Evolutionary conservation across 1,140 invertebrate species (phyloP), one percentile per base, ranked within the genome.

Genomic region (Doryteuthis pealeii): DNA sequence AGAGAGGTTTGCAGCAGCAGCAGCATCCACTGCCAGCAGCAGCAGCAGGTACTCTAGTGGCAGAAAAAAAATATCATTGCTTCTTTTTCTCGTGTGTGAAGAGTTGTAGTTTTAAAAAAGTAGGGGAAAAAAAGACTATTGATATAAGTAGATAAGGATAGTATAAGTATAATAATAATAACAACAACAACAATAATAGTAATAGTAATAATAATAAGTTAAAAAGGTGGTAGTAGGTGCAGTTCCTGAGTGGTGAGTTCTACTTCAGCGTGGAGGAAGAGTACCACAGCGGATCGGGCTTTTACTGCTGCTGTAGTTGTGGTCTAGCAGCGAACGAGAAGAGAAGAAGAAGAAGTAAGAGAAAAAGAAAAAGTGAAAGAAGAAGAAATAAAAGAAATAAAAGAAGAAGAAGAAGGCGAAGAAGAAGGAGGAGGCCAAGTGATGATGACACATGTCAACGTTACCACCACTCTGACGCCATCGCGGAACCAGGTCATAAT

Each of bases 401-500:
- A 49, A 49, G 45, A 49, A 49, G 12, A 49, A 49, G 45, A 1
- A 49, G 45, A 15, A 1, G 1, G 12, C 1, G 1, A 15, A 49
- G 45, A 15, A 49, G 22, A 15, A 49, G 45, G 12, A 49, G 22
- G 45, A 49, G 26, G 18, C 54, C 12, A 22, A 62, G 54, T 12
- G 54, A 62, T 62, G 54, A 62, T 62, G 54, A 62, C 54, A 62
- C 54, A 62, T 62, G 54, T 62, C 54, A 62, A 62, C 18, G 26
- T 28, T 28, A 22, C 54, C 54, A 62, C 54, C 54, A 62, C 54
- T n/a, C 54, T 62, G 54, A 62, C 26, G 54, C 54, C 54, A 62
- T 62, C 54, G 18, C 26, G 54, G 54, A 62, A 62, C 54, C 54
- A 62, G 54, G 54, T 62, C 54, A 62, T 62, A 5, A 22, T 62